Conservation (phyloP, 2,113 vertebrate genomes). For the Myotis brandtii region DNA sequence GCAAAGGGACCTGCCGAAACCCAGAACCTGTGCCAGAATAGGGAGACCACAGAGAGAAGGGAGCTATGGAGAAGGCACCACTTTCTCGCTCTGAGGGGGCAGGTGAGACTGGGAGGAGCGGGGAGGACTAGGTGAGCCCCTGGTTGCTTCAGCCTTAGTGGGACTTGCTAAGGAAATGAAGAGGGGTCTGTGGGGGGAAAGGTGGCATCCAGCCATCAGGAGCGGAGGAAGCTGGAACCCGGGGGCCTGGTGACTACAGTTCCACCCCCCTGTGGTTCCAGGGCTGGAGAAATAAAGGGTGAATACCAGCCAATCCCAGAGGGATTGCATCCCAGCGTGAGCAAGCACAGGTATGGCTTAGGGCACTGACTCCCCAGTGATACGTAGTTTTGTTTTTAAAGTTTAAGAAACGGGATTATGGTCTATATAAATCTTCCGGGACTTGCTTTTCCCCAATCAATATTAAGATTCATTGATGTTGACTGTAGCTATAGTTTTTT, state of each 20-base stretch:
- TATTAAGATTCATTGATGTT: not conserved
- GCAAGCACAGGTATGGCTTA: not conserved
- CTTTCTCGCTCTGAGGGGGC: not conserved
- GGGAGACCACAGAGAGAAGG: not conserved
- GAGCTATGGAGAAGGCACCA: not conserved
- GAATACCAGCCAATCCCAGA: not conserved
- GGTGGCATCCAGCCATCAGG: not conserved
- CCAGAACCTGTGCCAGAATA: not conserved
- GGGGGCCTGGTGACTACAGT: not conserved
- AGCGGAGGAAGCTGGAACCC: not conserved
- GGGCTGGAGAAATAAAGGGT: not conserved
- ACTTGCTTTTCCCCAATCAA: not conserved
- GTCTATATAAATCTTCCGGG: not conserved
- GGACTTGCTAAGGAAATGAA: not conserved
- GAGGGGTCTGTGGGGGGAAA: not conserved
- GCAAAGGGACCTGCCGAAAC: not conserved
- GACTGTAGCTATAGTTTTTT: not conserved
- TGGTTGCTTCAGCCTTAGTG: not conserved
- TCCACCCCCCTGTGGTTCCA: not conserved
- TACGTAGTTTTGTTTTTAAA: slow-evolving; percentile 8
- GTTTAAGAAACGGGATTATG: not conserved
- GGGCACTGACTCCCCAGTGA: not conserved
- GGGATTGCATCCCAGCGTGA: not conserved
- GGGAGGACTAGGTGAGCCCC: not conserved
- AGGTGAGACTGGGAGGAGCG: not conserved